Evolutionary conservation across 2,797 vertebrate species (phyloP), one percentile per base, ranked within the genome.

Genomic region (Acomys russatus): DNA sequence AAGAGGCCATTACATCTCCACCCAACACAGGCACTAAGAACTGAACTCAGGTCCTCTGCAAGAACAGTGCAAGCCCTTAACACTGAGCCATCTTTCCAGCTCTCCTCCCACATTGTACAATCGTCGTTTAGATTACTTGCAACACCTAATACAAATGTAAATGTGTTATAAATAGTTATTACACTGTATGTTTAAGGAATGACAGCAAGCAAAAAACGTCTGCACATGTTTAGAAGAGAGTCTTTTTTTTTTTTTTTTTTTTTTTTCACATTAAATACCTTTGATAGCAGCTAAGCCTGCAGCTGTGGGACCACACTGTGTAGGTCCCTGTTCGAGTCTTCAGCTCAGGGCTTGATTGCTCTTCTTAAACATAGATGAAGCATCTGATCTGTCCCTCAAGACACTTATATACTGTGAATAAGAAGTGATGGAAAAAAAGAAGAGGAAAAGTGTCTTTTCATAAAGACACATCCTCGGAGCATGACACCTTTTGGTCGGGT

Each of bases 291-390:
- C 38, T 83, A 77, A 83, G 15, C 59, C 35, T 77, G 63, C 44
- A n/a, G 51, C 25, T 61, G 23, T 5, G n/a, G 61, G 89, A 70
- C 11, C 30, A 25, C 22, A 64, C 56, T 35, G 11, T 2, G 2
- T 0, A 10, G 78, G 5, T 11, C 61, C 6, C 20, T 54, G 63
- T 77, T 90, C n/a, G 4, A 89, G 18, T 68, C 35, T 71, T n/a
- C 44, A 14, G 78, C 49, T 95, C 84, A 38, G 78, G 59, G 94
- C 79, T 89, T 84, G 70, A 93, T 88, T 87, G 66, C 54, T 94
- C 49, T 78, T 92, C 80, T 87, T 89, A 88, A 96, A 89, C 80
- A 74, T 66, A 68, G 54, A 38, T 71, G 20, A 70, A 92, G 68
- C 61, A 74, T 73, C 91, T 88, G 66, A 71, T 64, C 73, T 89